Evolutionary conservation across 2,797 vertebrate genomes (phyloP).

Genomic region (Clarias pachynema): DNA sequence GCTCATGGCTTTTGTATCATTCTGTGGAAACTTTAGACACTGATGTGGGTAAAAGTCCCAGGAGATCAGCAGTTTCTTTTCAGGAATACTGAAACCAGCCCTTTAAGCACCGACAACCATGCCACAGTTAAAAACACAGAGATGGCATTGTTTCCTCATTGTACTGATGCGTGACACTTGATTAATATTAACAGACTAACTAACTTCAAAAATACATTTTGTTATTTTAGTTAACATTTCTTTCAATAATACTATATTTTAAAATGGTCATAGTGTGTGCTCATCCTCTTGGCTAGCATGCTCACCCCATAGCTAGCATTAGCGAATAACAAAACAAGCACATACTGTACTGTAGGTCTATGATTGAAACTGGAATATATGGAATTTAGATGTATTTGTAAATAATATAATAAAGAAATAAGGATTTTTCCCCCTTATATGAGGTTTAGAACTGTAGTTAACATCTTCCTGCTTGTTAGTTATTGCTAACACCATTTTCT

Average conservation of each 20-base stretch:
- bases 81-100: background rate
- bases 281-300: background rate
- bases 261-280: background rate
- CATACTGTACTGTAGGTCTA: too few relatives aligned
- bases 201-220: too few relatives aligned
- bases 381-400: background rate
- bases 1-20: background rate
- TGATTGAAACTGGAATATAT: background rate
- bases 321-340: background rate
- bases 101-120: background rate
- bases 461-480: background rate
- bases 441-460: background rate
- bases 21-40: background rate
- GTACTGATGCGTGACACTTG: background rate
- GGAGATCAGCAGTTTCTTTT: background rate
- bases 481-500: background rate
- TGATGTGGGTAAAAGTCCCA: background rate
- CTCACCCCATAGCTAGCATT: background rate
- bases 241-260: background rate
- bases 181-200: too few relatives aligned
- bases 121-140: too few relatives aligned
- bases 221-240: background rate
- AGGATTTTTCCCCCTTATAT: background rate
- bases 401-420: background rate
- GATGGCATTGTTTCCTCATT: background rate